phyloP scores from a whole-genome alignment of 2,113 vertebrate species.

The Catharus minimus region DNA sequence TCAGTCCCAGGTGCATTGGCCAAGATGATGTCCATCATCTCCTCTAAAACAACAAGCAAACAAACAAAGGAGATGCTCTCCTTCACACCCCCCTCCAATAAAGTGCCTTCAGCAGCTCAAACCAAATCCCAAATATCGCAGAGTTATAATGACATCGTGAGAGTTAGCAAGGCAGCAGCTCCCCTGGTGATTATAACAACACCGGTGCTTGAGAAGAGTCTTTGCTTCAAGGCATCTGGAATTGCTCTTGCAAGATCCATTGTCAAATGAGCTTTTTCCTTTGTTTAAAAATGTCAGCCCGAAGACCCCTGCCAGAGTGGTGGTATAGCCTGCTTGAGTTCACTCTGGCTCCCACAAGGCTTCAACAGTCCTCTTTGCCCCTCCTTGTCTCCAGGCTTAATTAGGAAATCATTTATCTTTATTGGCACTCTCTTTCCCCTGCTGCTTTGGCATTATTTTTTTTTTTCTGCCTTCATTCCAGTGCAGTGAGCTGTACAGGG shows the following conservation, averaged over 20 bases:
- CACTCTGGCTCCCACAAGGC: constrained; percentile 63
- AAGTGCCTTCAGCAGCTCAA: constrained; percentile 62
- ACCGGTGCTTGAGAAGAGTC: constrained; percentile 59
- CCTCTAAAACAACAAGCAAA: constrained; percentile 37
- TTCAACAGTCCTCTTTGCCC: constrained; percentile 52
- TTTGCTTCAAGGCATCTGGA: constrained; percentile 62
- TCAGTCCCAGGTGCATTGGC: constrained; percentile 53
- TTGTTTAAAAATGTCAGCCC: constrained; percentile 71
- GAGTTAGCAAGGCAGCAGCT: constrained; percentile 47
- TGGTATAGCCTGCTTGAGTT: constrained; percentile 62
- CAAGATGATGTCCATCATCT: constrained; percentile 56
- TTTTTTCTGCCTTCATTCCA: constrained; percentile 55
- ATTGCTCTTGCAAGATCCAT: constrained; percentile 67
- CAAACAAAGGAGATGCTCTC: constrained; percentile 60
- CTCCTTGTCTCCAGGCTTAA: constrained; percentile 69
- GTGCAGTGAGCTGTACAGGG: constrained; percentile 57
- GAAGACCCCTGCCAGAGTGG: constrained; percentile 67
- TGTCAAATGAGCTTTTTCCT: constrained; percentile 63
- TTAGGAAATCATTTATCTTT: constrained; percentile 70
- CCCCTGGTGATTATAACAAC: constrained; percentile 63
- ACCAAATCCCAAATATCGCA: constrained; percentile 24
- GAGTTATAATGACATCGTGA: constrained; percentile 44
- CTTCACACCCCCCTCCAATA: constrained; percentile 29
- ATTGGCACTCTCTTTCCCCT: constrained; percentile 63
- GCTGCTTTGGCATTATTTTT: constrained; percentile 55